Percentiles rank a stretch among this genome's conserved stretches.
These are phyloP conservation scores for Genyomyrus donnyi DNA, from an alignment of 2,113 vertebrate genomes.

Conservation along the genomic window DNA sequence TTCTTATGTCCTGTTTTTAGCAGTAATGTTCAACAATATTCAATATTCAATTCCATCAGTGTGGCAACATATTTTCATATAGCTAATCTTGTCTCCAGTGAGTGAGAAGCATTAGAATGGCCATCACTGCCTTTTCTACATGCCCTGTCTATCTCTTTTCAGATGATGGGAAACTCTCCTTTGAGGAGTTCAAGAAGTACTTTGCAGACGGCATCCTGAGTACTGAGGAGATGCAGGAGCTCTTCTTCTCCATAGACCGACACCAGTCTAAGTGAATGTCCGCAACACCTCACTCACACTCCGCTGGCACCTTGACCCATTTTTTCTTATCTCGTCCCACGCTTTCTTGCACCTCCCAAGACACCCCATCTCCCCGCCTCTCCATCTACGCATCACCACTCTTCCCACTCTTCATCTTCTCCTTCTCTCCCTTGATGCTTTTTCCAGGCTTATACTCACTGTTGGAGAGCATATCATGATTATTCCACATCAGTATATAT, in stretches of 20 bases:
- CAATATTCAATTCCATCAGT: neutral
- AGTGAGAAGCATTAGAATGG: neutral
- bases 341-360: neutral
- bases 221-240: slow-evolving; percentile 61
- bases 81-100: neutral
- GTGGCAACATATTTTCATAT: neutral
- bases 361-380: neutral
- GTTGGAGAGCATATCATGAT: neutral
- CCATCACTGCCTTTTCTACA: neutral
- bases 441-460: neutral
- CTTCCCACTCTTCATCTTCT: neutral
- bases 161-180: slow-evolving; percentile 75
- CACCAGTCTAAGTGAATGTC: slow-evolving; percentile 61
- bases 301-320: neutral
- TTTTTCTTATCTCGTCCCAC: neutral
- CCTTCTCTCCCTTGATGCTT: neutral
- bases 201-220: slow-evolving; percentile 72
- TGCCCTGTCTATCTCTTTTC: slow-evolving; percentile 20
- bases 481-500: neutral
- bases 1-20: neutral
- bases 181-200: slow-evolving; percentile 75
- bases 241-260: slow-evolving; percentile 65
- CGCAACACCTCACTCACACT: neutral
- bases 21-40: neutral
- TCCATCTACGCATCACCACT: neutral